Conservation (phyloP, 2,888 invertebrate species). For the Pteria penguin region DNA sequence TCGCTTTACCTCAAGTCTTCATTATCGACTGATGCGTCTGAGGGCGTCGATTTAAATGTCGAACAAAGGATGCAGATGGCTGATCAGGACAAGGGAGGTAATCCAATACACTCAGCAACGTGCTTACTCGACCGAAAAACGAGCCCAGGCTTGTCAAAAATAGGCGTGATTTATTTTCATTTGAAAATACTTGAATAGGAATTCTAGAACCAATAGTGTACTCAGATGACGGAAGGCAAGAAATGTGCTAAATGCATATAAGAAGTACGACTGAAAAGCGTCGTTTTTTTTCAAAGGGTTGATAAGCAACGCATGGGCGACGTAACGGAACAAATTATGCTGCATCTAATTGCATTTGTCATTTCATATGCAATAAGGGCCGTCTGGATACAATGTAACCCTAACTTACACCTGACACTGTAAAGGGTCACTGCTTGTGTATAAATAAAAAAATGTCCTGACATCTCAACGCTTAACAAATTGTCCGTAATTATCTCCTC, state of each 20-base stretch:
- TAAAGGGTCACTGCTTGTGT: slow-evolving; percentile 14
- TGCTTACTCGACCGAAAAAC: slow-evolving; percentile 4
- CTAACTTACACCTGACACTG: slow-evolving; percentile 28
- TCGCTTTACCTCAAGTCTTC: slow-evolving; percentile 26
- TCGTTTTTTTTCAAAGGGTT: slow-evolving; percentile 6
- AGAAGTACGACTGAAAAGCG: no score
- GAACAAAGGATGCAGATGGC: slow-evolving; percentile 27
- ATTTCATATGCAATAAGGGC: slow-evolving; percentile 24
- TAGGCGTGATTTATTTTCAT: background rate
- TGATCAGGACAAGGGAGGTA: slow-evolving; percentile 24
- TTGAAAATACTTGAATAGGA: background rate
- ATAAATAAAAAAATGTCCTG: slow-evolving; percentile 17
- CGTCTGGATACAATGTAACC: slow-evolving; percentile 2
- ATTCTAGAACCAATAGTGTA: no score
- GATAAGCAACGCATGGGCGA: slow-evolving; percentile 9
- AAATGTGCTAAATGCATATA: no score
- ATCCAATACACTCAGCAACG: slow-evolving; percentile 24
- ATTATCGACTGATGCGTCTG: slow-evolving; percentile 21
- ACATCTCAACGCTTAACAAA: background rate
- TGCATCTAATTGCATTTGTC: slow-evolving; percentile 24
- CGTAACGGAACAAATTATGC: slow-evolving; percentile 23
- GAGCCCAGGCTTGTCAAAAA: background rate
- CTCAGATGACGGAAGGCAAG: no score
- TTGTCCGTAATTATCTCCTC: background rate
- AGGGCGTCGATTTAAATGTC: slow-evolving; percentile 34